Evolutionary conservation across 2,113 vertebrate species (phyloP).

Genomic region (Thamnophis sirtalis): DNA sequence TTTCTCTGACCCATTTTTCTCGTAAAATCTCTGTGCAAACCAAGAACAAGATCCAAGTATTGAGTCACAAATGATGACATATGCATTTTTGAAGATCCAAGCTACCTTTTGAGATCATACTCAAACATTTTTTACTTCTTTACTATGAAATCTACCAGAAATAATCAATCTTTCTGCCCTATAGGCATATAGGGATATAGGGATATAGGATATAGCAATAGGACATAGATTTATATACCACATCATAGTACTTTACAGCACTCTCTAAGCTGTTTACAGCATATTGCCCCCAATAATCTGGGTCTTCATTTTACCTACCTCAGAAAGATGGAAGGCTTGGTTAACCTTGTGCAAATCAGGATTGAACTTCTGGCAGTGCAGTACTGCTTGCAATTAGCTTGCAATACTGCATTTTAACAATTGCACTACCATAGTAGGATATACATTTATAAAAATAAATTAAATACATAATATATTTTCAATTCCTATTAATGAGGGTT

Average conservation of each 20-base stretch:
- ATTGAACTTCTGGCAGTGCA: background rate
- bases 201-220: background rate
- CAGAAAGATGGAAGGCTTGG: background rate
- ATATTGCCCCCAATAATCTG: background rate
- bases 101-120: background rate
- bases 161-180: background rate
- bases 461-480: background rate
- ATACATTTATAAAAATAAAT: background rate
- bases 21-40: background rate
- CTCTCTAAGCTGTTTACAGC: background rate
- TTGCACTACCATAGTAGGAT: background rate
- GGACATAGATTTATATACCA: background rate
- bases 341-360: background rate
- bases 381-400: background rate
- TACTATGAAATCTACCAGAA: background rate
- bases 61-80: background rate
- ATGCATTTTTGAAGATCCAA: background rate
- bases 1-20: background rate
- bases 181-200: background rate
- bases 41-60: background rate
- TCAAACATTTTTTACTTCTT: background rate
- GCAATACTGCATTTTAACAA: background rate
- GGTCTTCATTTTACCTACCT: background rate
- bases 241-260: background rate
- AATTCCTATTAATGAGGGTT: background rate